Percentiles rank a stretch among this genome's conserved stretches.
Evolutionary conservation across 1,140 invertebrate species (phyloP).

Genomic region (Ectropis grisescens): DNA sequence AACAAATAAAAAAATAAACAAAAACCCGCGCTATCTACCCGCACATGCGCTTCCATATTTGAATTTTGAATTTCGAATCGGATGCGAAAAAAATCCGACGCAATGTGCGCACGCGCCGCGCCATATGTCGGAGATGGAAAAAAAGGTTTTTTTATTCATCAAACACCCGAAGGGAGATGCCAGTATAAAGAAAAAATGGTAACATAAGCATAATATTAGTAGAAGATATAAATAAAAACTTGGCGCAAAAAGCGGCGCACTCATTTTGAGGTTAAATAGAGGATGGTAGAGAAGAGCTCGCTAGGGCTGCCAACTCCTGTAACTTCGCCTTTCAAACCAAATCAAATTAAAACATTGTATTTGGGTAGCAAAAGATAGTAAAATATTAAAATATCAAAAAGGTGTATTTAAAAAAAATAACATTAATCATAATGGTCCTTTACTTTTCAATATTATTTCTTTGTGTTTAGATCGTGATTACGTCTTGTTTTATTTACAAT

Average conservation of each 20-base stretch:
- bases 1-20: constrained; percentile 19
- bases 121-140: constrained; percentile 44
- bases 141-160: constrained; percentile 53
- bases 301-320: constrained; percentile 29
- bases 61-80: constrained; percentile 61
- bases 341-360: too few species aligned
- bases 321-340: too few species aligned
- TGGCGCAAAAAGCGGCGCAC: constrained; percentile 31
- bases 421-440: too few species aligned
- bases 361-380: too few species aligned
- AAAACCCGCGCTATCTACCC: constrained; percentile 34
- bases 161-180: constrained; percentile 46
- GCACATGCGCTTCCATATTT: constrained; percentile 46
- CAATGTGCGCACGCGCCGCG: constrained; percentile 60
- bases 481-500: too few species aligned
- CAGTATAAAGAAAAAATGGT: constrained; percentile 42
- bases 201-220: constrained; percentile 68
- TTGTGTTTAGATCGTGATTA: too few species aligned
- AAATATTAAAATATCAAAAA: too few species aligned
- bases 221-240: constrained; percentile 52
- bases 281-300: constrained; percentile 34
- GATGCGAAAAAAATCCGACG: constrained; percentile 64
- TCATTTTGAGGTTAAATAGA: constrained; percentile 60
- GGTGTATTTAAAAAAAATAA: too few species aligned
- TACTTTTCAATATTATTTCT: too few species aligned